Evolutionary conservation across 2,888 invertebrate genomes (phyloP).

Genomic region (Cylindroiulus punctatus): DNA sequence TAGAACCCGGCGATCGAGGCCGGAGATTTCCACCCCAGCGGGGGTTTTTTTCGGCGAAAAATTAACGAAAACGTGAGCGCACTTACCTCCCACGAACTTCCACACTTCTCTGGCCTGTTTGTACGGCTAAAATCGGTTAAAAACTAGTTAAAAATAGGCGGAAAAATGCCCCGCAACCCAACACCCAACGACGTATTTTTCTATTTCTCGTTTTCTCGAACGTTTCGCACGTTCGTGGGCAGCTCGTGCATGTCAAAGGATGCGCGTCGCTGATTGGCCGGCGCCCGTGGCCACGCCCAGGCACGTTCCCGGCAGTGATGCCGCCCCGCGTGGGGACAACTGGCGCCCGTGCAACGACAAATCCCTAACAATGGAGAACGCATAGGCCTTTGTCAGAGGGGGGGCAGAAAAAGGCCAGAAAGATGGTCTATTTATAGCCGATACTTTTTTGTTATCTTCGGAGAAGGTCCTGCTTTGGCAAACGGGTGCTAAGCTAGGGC

Average conservation of each 20-base stretch:
- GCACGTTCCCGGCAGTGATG: background rate
- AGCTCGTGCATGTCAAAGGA: background rate
- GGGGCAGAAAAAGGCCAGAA: background rate
- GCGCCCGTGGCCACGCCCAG: background rate
- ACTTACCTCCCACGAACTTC: no score
- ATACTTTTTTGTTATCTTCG: background rate
- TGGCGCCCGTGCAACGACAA: background rate
- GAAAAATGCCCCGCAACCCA: no score
- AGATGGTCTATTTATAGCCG: background rate
- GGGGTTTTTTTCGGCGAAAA: no score
- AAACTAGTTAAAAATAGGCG: no score
- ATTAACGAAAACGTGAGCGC: no score
- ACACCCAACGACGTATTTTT: background rate
- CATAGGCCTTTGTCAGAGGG: no score
- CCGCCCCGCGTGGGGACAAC: background rate
- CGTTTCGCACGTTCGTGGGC: background rate
- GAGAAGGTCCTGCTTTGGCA: no score
- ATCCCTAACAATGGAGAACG: background rate
- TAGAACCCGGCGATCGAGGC: no score
- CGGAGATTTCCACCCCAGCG: no score
- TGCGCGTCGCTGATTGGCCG: background rate
- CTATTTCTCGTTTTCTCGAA: background rate
- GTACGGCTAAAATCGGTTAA: no score
- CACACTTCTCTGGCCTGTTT: no score
- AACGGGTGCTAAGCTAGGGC: no score